Percentiles rank a stretch among this genome's conserved stretches.
phyloP scores from a whole-genome alignment of 2,888 invertebrate genomes.

The Hirtodrosophila histrioides region DNA sequence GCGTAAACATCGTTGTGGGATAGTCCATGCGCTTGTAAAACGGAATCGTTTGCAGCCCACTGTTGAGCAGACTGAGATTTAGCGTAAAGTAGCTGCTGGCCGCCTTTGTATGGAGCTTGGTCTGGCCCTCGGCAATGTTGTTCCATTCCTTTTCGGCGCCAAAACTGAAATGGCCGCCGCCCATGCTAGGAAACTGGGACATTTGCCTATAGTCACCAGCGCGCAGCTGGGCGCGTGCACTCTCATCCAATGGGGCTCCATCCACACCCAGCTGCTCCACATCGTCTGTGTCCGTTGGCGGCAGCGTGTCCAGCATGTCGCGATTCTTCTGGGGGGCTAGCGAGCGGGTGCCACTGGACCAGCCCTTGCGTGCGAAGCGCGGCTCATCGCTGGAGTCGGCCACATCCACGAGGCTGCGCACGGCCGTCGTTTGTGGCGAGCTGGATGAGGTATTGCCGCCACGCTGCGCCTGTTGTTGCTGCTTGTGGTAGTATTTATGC shows the following conservation, averaged over 20 bases:
- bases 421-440: slow-evolving; percentile 66
- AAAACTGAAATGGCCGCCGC: slow-evolving; percentile 84
- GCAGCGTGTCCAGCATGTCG: slow-evolving; percentile 50
- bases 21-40: slow-evolving; percentile 84
- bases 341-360: slow-evolving; percentile 55
- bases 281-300: slow-evolving; percentile 48
- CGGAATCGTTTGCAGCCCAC: slow-evolving; percentile 85
- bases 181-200: slow-evolving; percentile 81
- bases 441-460: slow-evolving; percentile 73
- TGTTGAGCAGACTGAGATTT: slow-evolving; percentile 83
- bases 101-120: slow-evolving; percentile 74
- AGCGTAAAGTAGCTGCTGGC: slow-evolving; percentile 84
- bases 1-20: slow-evolving; percentile 83
- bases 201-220: slow-evolving; percentile 84
- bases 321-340: slow-evolving; percentile 59
- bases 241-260: slow-evolving; percentile 65
- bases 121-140: slow-evolving; percentile 69
- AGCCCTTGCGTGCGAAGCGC: slow-evolving; percentile 71
- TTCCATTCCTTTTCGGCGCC: slow-evolving; percentile 85
- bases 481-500: slow-evolving; percentile 59
- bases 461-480: slow-evolving; percentile 28
- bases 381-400: slow-evolving; percentile 83
- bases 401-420: slow-evolving; percentile 81
- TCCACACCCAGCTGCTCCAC: slow-evolving; percentile 53
- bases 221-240: slow-evolving; percentile 76